These are phyloP conservation scores for Typhlichthys subterraneus DNA, from an alignment of 2,797 vertebrate species.

Conservation along the genomic window DNA sequence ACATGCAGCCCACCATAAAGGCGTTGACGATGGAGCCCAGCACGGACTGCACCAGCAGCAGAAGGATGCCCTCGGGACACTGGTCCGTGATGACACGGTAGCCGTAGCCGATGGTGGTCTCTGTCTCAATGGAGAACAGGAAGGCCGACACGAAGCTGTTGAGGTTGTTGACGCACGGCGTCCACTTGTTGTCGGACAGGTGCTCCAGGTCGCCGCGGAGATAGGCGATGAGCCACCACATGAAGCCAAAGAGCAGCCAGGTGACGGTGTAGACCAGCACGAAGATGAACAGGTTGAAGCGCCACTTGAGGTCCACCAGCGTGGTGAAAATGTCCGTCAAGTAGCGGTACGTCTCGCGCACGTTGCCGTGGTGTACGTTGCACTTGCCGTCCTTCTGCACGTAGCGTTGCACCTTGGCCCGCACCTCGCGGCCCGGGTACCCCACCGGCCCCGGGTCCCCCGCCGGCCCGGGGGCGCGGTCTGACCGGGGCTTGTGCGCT, in stretches of 20 bases:
- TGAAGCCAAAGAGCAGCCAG: constrained; percentile 98
- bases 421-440: constrained; percentile 45
- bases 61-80: constrained; percentile 95
- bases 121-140: constrained; percentile 98
- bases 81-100: constrained; percentile 98
- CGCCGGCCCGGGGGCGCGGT: constrained; percentile 38
- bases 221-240: constrained; percentile 98
- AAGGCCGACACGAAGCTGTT: constrained; percentile 97
- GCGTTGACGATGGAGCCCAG: constrained; percentile 98
- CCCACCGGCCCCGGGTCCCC: no score
- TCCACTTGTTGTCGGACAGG: constrained; percentile 89
- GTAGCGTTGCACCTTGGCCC: constrained; percentile 91
- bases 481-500: constrained; percentile 85
- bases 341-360: constrained; percentile 95
- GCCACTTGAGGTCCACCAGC: constrained; percentile 96
- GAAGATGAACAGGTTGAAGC: constrained; percentile 97
- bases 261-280: constrained; percentile 98
- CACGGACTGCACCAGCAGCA: constrained; percentile 95
- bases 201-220: constrained; percentile 95
- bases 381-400: constrained; percentile 98
- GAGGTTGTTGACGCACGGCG: constrained; percentile 96
- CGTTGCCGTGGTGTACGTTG: constrained; percentile 97
- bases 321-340: constrained; percentile 98
- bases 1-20: constrained; percentile 99
- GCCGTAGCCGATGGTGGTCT: constrained; percentile 98